Conservation (phyloP, 23 tunicate species). For the Halocynthia aurantium region DNA sequence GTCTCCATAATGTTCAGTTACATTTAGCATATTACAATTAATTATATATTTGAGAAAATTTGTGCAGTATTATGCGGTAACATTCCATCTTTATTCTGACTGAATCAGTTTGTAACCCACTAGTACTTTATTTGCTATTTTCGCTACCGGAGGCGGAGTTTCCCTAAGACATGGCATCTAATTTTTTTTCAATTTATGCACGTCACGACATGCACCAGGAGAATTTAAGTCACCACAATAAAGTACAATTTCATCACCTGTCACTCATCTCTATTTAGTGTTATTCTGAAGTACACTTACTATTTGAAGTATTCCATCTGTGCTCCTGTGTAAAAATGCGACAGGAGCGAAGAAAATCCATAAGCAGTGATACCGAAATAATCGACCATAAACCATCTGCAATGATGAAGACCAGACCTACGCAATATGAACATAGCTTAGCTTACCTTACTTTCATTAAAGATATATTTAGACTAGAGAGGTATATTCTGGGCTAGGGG, state of each 20-base stretch:
- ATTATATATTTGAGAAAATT: too few species aligned
- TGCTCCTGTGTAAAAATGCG: constrained; percentile 45
- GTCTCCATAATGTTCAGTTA: too few species aligned
- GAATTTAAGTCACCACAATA: background rate
- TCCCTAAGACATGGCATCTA: too few species aligned
- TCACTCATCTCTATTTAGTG: background rate
- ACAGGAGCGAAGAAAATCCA: constrained; percentile 43
- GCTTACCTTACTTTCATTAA: background rate
- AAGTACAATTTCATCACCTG: too few species aligned
- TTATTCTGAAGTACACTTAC: constrained; percentile 12
- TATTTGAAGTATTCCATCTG: constrained; percentile 34
- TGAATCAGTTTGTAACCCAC: too few species aligned
- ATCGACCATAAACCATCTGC: constrained; percentile 54
- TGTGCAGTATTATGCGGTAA: too few species aligned
- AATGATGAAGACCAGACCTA: constrained; percentile 47
- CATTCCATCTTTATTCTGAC: too few species aligned
- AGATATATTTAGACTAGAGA: constrained; percentile 1
- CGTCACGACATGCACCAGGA: background rate
- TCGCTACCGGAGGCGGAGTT: too few species aligned
- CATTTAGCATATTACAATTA: too few species aligned
- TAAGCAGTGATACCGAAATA: constrained; percentile 49
- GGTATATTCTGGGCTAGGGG: too few species aligned
- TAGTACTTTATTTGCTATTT: too few species aligned
- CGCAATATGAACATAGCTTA: background rate
- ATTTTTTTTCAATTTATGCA: too few species aligned